phyloP scores from a whole-genome alignment of 2,888 invertebrate genomes.

The Limenitis camilla region DNA sequence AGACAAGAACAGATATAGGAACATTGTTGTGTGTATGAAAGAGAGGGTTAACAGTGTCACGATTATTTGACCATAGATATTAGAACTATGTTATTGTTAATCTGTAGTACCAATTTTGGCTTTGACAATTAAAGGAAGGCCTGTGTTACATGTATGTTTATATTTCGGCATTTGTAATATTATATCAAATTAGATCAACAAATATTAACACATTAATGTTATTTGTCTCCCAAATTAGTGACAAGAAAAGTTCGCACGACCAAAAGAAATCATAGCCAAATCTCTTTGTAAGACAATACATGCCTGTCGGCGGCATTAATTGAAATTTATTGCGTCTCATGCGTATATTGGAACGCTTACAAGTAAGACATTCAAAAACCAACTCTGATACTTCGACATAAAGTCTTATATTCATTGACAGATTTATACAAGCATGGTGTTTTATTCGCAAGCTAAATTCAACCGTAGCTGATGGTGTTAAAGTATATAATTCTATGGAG shows the following conservation, averaged over 20 bases:
- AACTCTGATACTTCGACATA: constrained; percentile 5
- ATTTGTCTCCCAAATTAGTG: constrained; percentile 7
- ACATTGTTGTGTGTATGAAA: no score
- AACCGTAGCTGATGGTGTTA: neutral
- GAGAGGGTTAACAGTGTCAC: no score
- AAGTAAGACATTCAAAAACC: constrained; percentile 26
- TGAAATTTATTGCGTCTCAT: constrained; percentile 69
- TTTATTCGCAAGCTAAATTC: neutral
- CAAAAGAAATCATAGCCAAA: constrained; percentile 48
- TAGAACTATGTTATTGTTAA: no score
- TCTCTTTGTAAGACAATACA: constrained; percentile 58
- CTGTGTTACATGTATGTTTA: no score
- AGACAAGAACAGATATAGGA: no score
- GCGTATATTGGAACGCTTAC: constrained; percentile 47
- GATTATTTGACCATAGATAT: no score
- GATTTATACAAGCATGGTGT: constrained; percentile 4
- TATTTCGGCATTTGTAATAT: no score
- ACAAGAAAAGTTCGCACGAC: constrained; percentile 26
- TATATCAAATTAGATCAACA: constrained; percentile 6
- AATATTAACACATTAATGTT: constrained; percentile 9
- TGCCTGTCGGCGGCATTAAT: constrained; percentile 62
- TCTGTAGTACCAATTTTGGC: no score
- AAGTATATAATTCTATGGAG: neutral
- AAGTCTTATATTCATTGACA: constrained; percentile 5
- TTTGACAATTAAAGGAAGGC: no score